Evolutionary conservation across 2,888 invertebrate genomes (phyloP), one percentile per base, ranked within the genome.

Genomic region (Euclidia mi): DNA sequence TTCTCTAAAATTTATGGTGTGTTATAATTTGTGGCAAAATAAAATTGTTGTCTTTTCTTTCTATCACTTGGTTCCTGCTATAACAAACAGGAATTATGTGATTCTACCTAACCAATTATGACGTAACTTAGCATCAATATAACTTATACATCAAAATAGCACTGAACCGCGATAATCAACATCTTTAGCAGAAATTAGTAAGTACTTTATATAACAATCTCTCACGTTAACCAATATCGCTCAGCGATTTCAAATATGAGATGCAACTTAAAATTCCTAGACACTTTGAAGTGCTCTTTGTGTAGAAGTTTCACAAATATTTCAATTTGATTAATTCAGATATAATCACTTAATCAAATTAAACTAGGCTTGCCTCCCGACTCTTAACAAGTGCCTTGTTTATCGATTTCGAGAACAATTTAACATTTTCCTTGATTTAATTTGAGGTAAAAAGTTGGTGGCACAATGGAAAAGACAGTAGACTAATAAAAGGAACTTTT

Each of bases 261-360:
- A 31, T 25, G n/a, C 14, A 18, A 17, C 45, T 32, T 12, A 28
- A 15, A 59, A n/a, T n/a, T n/a, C n/a, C n/a, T n/a, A n/a, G n/a
- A n/a, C n/a, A n/a, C n/a, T n/a, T n/a, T n/a, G n/a, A n/a, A 17
- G 47, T 15, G 48, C 56, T 59, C 46, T 62, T 35, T 37, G 18
- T 20, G 15, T 18, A n/a, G 34, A 56, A 59, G 12, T 56, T 67
- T 42, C 60, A 40, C n/a, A 15, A 58, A 25, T 28, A 40, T 12
- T 61, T 32, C 37, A 64, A 61, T 67, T n/a, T 55, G 45, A 71
- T 68, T 56, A 65, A 65, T 53, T 45, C 47, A 47, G 38, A 59
- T 61, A 65, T 68, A 64, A 73, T 58, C 61, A 37, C 11, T 18
- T 73, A 64, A 73, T 65, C 51, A 29, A 60, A 65, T 68, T 58